phyloP scores from a whole-genome alignment of 2,888 invertebrate species.

The Polyommatus iphigenia region DNA sequence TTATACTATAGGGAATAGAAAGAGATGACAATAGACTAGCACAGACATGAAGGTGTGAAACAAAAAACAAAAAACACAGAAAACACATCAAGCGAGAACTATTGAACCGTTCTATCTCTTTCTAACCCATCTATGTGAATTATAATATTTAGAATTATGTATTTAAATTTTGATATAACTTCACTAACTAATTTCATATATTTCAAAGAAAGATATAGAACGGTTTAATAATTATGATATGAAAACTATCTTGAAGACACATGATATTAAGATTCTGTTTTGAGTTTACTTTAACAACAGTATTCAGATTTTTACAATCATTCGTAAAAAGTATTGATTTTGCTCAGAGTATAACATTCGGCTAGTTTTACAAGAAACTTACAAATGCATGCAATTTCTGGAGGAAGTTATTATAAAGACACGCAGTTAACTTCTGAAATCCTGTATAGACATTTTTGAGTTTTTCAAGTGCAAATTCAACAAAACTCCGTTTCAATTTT shows the following conservation, averaged over 20 bases:
- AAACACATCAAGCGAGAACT: not conserved
- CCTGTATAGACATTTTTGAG: too few relatives aligned
- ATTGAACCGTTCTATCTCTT: not conserved
- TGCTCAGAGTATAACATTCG: not conserved
- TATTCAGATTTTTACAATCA: not conserved
- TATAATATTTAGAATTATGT: not conserved
- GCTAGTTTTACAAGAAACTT: not conserved
- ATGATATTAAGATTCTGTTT: not conserved
- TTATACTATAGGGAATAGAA: slow-evolving; percentile 59
- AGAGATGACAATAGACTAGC: slow-evolving; percentile 29
- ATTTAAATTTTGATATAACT: not conserved
- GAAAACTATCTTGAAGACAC: not conserved
- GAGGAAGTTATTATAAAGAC: not conserved
- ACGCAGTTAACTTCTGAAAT: not conserved
- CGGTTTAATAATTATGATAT: not conserved
- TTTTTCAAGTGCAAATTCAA: not conserved
- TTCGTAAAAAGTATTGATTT: not conserved
- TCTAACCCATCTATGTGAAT: not conserved
- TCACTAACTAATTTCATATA: not conserved
- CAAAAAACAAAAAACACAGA: slow-evolving; percentile 2
- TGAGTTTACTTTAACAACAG: not conserved
- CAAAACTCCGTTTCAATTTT: not conserved
- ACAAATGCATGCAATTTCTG: not conserved
- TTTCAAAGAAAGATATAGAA: not conserved
- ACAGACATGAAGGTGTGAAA: slow-evolving; percentile 1